These are phyloP conservation scores for Trichogramma evanescens DNA, from an alignment of 2,888 invertebrate species.

Conservation along the genomic window DNA sequence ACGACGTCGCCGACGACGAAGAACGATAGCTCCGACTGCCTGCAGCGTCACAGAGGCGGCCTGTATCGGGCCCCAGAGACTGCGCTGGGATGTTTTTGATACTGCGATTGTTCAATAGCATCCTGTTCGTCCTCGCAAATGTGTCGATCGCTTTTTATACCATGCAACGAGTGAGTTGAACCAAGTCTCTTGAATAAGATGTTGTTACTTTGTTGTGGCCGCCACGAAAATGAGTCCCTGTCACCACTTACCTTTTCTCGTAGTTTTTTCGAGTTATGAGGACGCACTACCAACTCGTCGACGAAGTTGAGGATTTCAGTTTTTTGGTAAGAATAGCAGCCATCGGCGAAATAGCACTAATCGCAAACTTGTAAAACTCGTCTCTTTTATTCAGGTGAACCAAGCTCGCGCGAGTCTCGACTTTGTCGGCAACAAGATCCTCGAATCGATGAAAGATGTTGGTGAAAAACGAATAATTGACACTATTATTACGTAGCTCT, in stretches of 20 bases:
- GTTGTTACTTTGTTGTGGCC: too few species aligned
- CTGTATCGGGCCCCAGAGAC: too few species aligned
- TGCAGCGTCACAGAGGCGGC: too few species aligned
- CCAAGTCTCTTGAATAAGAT: too few species aligned
- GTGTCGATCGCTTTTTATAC: slow-evolving; percentile 29
- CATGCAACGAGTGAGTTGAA: slow-evolving; percentile 32
- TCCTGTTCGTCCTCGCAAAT: slow-evolving; percentile 31
- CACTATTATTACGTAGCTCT: background rate
- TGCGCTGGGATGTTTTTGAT: slow-evolving; percentile 27
- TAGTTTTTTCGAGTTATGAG: slow-evolving; percentile 34
- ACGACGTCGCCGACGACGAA: too few species aligned
- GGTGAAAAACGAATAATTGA: background rate
- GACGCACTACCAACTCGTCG: slow-evolving; percentile 31
- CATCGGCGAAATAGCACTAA: too few species aligned
- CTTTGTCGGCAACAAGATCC: slow-evolving; percentile 31
- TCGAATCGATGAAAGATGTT: slow-evolving; percentile 38
- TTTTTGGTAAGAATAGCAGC: slow-evolving; percentile 28
- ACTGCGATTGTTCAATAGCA: slow-evolving; percentile 31
- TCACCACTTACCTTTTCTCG: too few species aligned
- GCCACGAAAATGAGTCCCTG: too few species aligned
- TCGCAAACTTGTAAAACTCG: background rate
- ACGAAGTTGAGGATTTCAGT: slow-evolving; percentile 32
- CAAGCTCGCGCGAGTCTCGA: slow-evolving; percentile 34
- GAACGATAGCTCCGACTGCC: too few species aligned
- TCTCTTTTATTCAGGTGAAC: slow-evolving; percentile 28